Evolutionary conservation across 1,140 invertebrate species (phyloP).

Genomic region (Callitettix versicolor): DNA sequence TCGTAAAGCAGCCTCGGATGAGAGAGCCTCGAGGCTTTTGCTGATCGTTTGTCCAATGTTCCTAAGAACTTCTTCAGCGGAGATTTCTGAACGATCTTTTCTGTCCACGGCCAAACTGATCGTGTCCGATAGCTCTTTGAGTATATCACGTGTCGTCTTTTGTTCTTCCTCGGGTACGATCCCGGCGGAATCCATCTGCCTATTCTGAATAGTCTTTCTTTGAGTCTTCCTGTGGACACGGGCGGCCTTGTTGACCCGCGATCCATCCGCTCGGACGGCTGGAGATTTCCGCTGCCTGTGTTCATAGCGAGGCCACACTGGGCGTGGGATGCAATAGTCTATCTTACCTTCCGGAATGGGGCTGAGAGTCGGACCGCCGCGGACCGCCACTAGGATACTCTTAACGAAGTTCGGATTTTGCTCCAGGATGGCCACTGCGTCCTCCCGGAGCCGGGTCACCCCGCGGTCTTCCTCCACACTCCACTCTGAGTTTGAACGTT

Average conservation of each 20-base stretch:
- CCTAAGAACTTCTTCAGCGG: conserved; percentile 8
- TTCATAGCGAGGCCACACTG: conserved; percentile 20
- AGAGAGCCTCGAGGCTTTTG: conserved; percentile 10
- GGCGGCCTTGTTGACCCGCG: not conserved
- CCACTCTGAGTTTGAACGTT: conserved; percentile 9
- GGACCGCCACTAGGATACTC: not conserved
- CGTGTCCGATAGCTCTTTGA: conserved; percentile 9
- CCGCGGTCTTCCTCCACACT: conserved; percentile 8
- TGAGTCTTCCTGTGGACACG: conserved; percentile 5
- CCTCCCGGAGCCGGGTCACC: not conserved
- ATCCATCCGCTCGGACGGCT: not conserved
- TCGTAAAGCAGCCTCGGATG: conserved; percentile 8
- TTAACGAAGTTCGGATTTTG: conserved; percentile 3
- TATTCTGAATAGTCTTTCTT: conserved; percentile 11
- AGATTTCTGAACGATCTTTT: conserved; percentile 7
- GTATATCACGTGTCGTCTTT: conserved; percentile 8
- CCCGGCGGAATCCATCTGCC: too few relatives aligned
- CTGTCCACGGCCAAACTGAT: conserved; percentile 5
- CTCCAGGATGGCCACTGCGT: not conserved
- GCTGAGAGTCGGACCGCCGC: conserved; percentile 1
- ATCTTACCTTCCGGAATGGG: conserved; percentile 21
- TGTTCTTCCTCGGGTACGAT: not conserved
- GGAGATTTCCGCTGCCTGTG: not conserved
- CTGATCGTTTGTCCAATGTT: conserved; percentile 12
- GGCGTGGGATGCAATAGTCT: conserved; percentile 21